Evolutionary conservation across 2,113 vertebrate genomes (phyloP).

Genomic region (Lethenteron reissneri): DNA sequence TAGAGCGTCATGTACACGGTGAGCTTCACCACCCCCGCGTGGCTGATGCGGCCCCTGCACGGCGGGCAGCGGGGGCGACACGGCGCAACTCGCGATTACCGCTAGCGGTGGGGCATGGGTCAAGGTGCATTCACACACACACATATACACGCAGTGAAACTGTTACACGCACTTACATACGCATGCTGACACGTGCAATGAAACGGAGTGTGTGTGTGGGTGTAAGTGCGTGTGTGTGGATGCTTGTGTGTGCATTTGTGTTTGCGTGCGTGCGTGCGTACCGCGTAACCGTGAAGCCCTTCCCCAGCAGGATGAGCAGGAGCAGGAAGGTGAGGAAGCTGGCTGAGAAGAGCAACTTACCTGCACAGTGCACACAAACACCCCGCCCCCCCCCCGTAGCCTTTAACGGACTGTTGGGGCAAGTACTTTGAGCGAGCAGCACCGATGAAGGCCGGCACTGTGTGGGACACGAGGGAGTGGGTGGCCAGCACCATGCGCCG

Average conservation of each 20-base stretch:
- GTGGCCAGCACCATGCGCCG: too few relatives aligned
- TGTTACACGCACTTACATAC: too few relatives aligned
- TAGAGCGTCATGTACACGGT: conserved; percentile 80
- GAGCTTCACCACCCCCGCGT: conserved; percentile 58
- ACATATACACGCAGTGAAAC: too few relatives aligned
- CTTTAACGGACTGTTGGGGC: too few relatives aligned
- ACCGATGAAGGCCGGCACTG: too few relatives aligned
- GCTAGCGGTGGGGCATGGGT: not conserved
- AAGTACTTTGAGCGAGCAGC: too few relatives aligned
- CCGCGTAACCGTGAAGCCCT: conserved; percentile 75
- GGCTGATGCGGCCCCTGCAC: conserved; percentile 59
- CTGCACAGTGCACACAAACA: conserved; percentile 21
- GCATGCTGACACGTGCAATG: too few relatives aligned
- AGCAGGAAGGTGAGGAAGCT: conserved; percentile 73
- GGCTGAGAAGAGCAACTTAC: conserved; percentile 68
- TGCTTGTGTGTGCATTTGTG: too few relatives aligned
- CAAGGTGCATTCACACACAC: not conserved
- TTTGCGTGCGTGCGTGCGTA: conserved; percentile 17
- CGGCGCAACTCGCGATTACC: not conserved
- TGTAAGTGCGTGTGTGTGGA: too few relatives aligned
- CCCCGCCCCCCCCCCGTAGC: too few relatives aligned
- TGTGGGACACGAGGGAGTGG: too few relatives aligned
- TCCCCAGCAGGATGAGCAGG: conserved; percentile 66
- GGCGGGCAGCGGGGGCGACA: conserved; percentile 5
- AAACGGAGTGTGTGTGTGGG: too few relatives aligned